phyloP scores from a whole-genome alignment of 2,888 invertebrate species.

The Volucella zonaria region DNA sequence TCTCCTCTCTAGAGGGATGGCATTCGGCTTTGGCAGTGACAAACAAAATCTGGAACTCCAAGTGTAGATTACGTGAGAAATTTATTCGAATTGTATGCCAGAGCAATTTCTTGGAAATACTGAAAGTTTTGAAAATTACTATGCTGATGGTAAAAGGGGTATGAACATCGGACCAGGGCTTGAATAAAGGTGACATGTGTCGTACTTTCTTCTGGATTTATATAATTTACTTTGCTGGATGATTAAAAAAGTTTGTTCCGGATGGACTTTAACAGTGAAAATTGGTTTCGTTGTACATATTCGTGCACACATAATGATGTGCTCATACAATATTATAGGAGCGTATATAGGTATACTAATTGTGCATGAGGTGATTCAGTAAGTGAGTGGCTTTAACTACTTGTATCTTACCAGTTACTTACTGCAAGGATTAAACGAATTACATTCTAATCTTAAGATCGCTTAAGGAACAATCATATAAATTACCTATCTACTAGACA shows the following conservation, averaged over 20 bases:
- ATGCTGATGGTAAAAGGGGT: constrained; percentile 41
- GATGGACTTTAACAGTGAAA: constrained; percentile 1
- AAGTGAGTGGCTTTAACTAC: too few species aligned
- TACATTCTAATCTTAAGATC: too few species aligned
- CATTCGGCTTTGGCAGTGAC: constrained; percentile 18
- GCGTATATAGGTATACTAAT: too few species aligned
- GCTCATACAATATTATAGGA: too few species aligned
- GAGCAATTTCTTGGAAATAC: constrained; percentile 37
- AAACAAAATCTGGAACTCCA: constrained; percentile 27
- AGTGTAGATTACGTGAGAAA: constrained; percentile 54
- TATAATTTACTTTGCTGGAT: constrained; percentile 33
- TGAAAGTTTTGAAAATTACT: constrained; percentile 55
- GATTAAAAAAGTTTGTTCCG: constrained; percentile 60
- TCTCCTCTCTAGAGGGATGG: constrained; percentile 37
- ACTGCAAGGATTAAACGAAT: too few species aligned
- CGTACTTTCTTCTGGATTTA: constrained; percentile 21
- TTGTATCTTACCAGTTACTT: too few species aligned
- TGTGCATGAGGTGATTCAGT: too few species aligned
- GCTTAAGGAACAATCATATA: too few species aligned
- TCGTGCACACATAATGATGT: too few species aligned
- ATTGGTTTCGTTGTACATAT: too few species aligned
- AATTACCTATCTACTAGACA: too few species aligned
- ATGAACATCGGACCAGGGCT: constrained; percentile 16
- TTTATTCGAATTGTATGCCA: constrained; percentile 43
- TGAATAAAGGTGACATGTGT: constrained; percentile 57